Conservation (phyloP, 92 coral and sea anemone genomes). For the Pocillopora meandrina region DNA sequence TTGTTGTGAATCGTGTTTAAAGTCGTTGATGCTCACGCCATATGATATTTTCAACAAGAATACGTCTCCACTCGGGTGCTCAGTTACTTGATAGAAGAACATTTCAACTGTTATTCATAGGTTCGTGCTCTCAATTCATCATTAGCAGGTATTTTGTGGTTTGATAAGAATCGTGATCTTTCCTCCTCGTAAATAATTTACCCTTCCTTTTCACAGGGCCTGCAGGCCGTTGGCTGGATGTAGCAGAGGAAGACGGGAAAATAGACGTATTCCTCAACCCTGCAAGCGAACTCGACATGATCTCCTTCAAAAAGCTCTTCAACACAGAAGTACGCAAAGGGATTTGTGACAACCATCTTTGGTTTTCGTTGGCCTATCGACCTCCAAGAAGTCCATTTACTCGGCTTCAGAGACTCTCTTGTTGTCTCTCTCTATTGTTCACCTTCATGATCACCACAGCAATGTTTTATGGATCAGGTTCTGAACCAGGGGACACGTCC, state of each 20-base stretch:
- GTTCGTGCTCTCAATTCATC: too few relatives aligned
- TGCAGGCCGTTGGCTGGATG: constrained; percentile 73
- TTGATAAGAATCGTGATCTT: background rate
- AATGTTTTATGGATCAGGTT: constrained; percentile 78
- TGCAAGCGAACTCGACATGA: constrained; percentile 59
- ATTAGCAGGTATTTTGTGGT: too few relatives aligned
- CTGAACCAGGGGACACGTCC: constrained; percentile 64
- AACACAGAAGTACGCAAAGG: constrained; percentile 55
- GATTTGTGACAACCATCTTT: constrained; percentile 73
- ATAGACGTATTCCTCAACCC: constrained; percentile 50
- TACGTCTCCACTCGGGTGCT: too few relatives aligned
- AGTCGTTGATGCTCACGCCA: too few relatives aligned
- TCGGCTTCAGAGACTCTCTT: constrained; percentile 73
- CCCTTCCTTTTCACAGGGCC: background rate
- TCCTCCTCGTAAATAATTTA: background rate
- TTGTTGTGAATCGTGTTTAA: too few relatives aligned
- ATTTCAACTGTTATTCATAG: too few relatives aligned
- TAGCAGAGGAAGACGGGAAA: constrained; percentile 71
- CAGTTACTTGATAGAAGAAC: too few relatives aligned
- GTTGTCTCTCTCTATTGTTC: constrained; percentile 72
- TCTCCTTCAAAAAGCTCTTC: constrained; percentile 59
- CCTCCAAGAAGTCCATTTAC: constrained; percentile 81
- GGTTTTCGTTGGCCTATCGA: constrained; percentile 73
- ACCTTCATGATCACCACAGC: constrained; percentile 79
- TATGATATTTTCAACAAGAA: too few relatives aligned